Evolutionary conservation across 2,113 vertebrate species (phyloP), one percentile per base, ranked within the genome.

Genomic region (Felis chaus): DNA sequence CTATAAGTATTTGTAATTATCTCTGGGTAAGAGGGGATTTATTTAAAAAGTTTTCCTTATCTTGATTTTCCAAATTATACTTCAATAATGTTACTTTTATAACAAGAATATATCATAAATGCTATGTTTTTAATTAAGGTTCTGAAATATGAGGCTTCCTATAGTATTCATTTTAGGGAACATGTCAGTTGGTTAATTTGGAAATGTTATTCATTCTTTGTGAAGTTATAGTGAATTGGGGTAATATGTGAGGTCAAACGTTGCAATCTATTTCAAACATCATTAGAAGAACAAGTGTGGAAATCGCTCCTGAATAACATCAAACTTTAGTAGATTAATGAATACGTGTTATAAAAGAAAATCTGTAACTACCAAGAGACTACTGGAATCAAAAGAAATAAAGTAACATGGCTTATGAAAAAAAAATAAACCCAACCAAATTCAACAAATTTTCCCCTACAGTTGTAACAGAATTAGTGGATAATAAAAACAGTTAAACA

Each of bases 231-330:
- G 57, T 55, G 27, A 90, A 23, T 53, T 68, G 23, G 16, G 21
- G 0, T 69, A 96, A 83, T 61, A 92, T 39, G 21, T 95, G 41
- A 97, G 36, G 9, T 15, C 55, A 92, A 94, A 92, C 27, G 74
- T n/a, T 36, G 6, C 50, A 97, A 97, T 87, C 21, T 18, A 96
- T 96, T 96, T 96, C 45, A 95, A 94, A 82, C 12, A 95, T 53
- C 63, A 82, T 93, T 93, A 85, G 69, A 82, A 89, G 2, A 94
- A 15, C 15, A 95, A 73, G 45, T 10, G n/a, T 87, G 27, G 23
- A 93, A 96, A 95, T 92, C 78, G 48, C 2, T 92, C 50, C 31
- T 65, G 27, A 39, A 76, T 89, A 74, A 82, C 29, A 96, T 48
- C 25, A 87, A 21, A 79, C 18, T 15, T 86, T 80, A 69, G 23